A percentile compares a stretch with the other conserved stretches of the same genome.
Conservation (phyloP, 2,888 invertebrate genomes). For the Gari tellinella region DNA sequence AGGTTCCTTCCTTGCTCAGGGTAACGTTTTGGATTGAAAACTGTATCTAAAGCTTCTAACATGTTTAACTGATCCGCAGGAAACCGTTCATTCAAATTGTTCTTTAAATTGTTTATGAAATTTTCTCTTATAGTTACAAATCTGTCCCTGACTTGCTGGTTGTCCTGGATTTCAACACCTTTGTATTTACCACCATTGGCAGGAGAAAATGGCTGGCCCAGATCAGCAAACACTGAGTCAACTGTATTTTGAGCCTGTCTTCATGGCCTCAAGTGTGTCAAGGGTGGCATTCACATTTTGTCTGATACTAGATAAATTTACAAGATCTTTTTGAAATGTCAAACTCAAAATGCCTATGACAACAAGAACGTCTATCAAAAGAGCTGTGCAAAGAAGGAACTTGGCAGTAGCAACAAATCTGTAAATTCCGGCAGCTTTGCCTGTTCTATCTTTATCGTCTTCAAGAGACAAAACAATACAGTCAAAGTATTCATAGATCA, state of each 20-base stretch:
- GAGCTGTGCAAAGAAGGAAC: slow-evolving; percentile 29
- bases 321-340: slow-evolving; percentile 42
- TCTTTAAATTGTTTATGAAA: slow-evolving; percentile 19
- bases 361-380: slow-evolving; percentile 37
- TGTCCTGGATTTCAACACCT: slow-evolving; percentile 22
- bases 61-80: slow-evolving; percentile 20
- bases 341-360: slow-evolving; percentile 38
- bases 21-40: slow-evolving; percentile 41
- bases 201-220: slow-evolving; percentile 5
- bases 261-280: slow-evolving; percentile 32
- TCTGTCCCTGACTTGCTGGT: slow-evolving; percentile 19
- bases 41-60: slow-evolving; percentile 31
- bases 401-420: slow-evolving; percentile 21
- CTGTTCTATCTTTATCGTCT: slow-evolving; percentile 19
- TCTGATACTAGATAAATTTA: slow-evolving; percentile 42
- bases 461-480: slow-evolving; percentile 23
- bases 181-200: slow-evolving; percentile 5
- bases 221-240: slow-evolving; percentile 3
- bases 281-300: slow-evolving; percentile 31
- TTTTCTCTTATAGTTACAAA: slow-evolving; percentile 22
- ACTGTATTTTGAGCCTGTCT: slow-evolving; percentile 26
- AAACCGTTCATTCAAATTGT: slow-evolving; percentile 29
- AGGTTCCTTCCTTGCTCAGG: slow-evolving; percentile 14
- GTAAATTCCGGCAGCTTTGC: slow-evolving; percentile 33
- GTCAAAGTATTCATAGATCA: slow-evolving; percentile 23